A percentile compares a stretch with the other conserved stretches of the same genome.
Evolutionary conservation across 2,797 vertebrate species (phyloP).

Genomic region (Megalops cyprinoides): DNA sequence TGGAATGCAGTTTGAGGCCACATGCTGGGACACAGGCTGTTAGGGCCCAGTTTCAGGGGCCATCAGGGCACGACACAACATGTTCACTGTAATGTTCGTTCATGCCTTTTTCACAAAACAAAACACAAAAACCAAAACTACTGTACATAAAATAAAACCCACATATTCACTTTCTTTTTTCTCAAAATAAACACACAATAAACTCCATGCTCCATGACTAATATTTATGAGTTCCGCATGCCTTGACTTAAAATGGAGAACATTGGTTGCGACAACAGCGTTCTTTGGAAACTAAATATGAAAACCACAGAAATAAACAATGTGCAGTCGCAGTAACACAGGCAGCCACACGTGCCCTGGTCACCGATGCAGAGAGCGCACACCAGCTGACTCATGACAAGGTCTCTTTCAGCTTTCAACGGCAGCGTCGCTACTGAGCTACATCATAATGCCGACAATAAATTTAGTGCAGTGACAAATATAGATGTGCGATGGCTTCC

Average conservation of each 20-base stretch:
- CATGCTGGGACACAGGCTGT: background rate
- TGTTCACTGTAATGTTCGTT: background rate
- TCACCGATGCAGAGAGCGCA: background rate
- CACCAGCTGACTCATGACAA: background rate
- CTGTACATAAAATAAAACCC: background rate
- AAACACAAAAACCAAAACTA: background rate
- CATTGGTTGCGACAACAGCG: background rate
- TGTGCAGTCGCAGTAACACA: background rate
- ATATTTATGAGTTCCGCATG: background rate
- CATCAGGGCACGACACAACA: background rate
- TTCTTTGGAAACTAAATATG: background rate
- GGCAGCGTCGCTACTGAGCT: background rate
- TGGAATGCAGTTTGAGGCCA: background rate
- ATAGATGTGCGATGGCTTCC: background rate
- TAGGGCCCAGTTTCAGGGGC: background rate
- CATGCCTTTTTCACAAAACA: background rate
- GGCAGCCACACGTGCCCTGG: background rate
- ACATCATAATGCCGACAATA: background rate
- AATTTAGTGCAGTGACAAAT: background rate
- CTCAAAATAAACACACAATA: background rate
- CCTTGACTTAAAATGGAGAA: background rate
- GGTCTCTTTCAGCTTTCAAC: background rate
- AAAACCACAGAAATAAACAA: background rate
- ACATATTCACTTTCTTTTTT: background rate
- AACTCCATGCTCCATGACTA: background rate